These are phyloP conservation scores for Leptosomus discolor DNA, from an alignment of 2,113 vertebrate species.

Conservation along the genomic window DNA sequence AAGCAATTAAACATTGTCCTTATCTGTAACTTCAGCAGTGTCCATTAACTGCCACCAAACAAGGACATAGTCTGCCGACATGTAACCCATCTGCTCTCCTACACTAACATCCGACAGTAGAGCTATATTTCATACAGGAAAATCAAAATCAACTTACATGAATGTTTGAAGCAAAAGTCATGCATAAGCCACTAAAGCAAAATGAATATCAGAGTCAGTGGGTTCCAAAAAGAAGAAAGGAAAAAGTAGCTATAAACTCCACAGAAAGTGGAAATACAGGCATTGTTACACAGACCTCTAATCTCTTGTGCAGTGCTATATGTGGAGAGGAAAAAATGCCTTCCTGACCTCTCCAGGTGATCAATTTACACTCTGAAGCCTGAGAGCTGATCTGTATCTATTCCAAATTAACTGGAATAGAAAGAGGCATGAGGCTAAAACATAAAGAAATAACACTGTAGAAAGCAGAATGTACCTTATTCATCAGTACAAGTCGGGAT, in stretches of 20 bases:
- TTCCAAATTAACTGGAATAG: conserved; percentile 60
- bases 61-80: neutral
- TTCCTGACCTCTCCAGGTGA: conserved; percentile 63
- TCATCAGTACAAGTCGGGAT: conserved; percentile 25
- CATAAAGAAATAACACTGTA: conserved; percentile 50
- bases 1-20: neutral
- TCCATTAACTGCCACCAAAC: neutral
- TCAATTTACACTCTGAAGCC: conserved; percentile 57
- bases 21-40: neutral
- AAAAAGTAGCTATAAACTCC: conserved; percentile 47
- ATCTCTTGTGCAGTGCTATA: conserved; percentile 39
- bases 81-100: neutral
- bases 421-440: conserved; percentile 50
- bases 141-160: conserved; percentile 17
- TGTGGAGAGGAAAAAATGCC: conserved; percentile 38
- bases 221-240: conserved; percentile 43
- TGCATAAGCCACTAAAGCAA: conserved; percentile 10
- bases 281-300: conserved; percentile 47
- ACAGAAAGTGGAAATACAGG: conserved; percentile 37
- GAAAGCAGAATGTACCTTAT: conserved; percentile 48
- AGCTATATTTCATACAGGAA: neutral
- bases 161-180: conserved; percentile 36
- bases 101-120: neutral
- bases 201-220: conserved; percentile 35
- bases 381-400: conserved; percentile 53